phyloP scores from a whole-genome alignment of 2,888 invertebrate species.

The Phengaris alcon region DNA sequence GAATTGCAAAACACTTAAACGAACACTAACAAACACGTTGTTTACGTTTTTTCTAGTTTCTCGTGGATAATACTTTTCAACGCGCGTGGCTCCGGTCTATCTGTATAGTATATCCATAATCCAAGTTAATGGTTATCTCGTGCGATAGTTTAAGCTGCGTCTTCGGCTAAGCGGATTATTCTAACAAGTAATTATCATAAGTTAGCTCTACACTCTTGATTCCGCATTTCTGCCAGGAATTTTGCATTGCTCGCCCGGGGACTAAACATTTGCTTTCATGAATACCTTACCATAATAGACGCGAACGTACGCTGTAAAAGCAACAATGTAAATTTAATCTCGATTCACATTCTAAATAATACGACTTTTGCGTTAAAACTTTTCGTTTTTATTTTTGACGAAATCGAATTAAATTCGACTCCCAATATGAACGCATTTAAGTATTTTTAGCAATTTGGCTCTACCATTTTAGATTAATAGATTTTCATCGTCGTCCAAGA shows the following conservation, averaged over 20 bases:
- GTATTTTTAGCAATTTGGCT: not conserved
- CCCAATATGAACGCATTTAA: too few species aligned
- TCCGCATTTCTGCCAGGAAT: slow-evolving; percentile 51
- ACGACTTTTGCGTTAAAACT: slow-evolving; percentile 44
- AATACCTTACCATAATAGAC: slow-evolving; percentile 73
- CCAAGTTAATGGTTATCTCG: slow-evolving; percentile 7
- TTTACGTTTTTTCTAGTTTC: not conserved
- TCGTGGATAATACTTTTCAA: not conserved
- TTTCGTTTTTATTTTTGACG: slow-evolving; percentile 38
- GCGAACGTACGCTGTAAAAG: slow-evolving; percentile 56
- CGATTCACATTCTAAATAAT: slow-evolving; percentile 61
- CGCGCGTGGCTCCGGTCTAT: not conserved
- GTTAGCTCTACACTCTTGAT: slow-evolving; percentile 57
- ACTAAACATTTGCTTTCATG: slow-evolving; percentile 71
- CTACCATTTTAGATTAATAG: not conserved
- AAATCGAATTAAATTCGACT: not conserved
- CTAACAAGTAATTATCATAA: slow-evolving; percentile 70
- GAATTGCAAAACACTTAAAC: not conserved
- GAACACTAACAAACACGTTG: not conserved
- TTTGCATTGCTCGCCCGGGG: slow-evolving; percentile 54
- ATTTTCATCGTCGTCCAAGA: not conserved
- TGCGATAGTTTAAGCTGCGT: slow-evolving; percentile 26
- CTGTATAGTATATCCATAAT: not conserved
- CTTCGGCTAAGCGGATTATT: slow-evolving; percentile 54
- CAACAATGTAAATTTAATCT: slow-evolving; percentile 75